phyloP scores from a whole-genome alignment of 2,888 invertebrate genomes.

The Athetis lepigone region DNA sequence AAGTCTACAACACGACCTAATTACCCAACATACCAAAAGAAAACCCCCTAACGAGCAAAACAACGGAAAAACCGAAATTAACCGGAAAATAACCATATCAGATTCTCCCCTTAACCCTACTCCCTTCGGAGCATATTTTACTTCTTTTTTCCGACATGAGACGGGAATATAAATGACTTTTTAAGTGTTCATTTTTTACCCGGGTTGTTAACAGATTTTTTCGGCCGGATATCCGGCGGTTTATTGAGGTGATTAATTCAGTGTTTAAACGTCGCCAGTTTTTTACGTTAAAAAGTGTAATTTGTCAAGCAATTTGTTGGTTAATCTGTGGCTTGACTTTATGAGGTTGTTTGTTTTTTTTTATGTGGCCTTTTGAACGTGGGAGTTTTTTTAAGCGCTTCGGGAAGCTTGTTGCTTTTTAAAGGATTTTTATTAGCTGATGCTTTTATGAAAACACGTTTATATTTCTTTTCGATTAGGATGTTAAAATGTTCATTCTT shows the following conservation, averaged over 20 bases:
- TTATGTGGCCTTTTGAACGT: conserved; percentile 35
- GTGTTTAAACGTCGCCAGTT: conserved; percentile 64
- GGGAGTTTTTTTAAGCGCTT: conserved; percentile 33
- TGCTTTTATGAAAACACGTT: too few relatives aligned
- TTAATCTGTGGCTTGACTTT: conserved; percentile 46
- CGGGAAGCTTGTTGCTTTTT: neutral
- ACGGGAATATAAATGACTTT: conserved; percentile 77
- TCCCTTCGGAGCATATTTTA: conserved; percentile 57
- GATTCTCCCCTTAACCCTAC: conserved; percentile 53
- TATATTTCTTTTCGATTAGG: too few relatives aligned
- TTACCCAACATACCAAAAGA: conserved; percentile 32
- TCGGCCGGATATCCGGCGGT: conserved; percentile 71
- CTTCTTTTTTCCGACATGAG: conserved; percentile 64
- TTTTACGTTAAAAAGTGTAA: conserved; percentile 67
- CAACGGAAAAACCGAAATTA: conserved; percentile 62
- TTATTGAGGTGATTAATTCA: conserved; percentile 79
- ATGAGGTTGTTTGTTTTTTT: conserved; percentile 47
- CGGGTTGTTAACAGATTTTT: conserved; percentile 82
- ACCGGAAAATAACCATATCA: conserved; percentile 66
- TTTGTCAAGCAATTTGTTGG: conserved; percentile 63
- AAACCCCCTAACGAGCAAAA: conserved; percentile 32
- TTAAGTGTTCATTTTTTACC: conserved; percentile 81
- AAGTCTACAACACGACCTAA: conserved; percentile 31
- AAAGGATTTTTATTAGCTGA: neutral
- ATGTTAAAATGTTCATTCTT: too few relatives aligned